phyloP scores from a whole-genome alignment of 1,140 invertebrate species.

The Cyrtorhinus lividipennis region DNA sequence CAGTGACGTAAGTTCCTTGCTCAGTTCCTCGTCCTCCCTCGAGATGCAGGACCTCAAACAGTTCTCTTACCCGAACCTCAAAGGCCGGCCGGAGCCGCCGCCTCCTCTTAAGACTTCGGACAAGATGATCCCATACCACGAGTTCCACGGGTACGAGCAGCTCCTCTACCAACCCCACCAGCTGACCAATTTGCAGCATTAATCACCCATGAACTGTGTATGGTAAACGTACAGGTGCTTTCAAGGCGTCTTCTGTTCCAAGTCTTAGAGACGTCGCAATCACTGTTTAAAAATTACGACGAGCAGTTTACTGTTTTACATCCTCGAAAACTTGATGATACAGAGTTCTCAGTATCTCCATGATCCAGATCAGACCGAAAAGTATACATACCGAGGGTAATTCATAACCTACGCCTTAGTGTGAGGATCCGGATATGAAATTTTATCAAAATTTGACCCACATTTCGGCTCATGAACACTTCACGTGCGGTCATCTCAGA shows the following conservation, averaged over 20 bases:
- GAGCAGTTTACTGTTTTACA: no score
- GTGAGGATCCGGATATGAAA: no score
- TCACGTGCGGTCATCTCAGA: no score
- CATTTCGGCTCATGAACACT: no score
- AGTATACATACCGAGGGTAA: not conserved
- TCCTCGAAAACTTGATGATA: no score
- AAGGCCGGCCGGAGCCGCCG: not conserved
- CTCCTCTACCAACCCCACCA: constrained; percentile 10
- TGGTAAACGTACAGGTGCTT: not conserved
- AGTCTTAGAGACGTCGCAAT: no score
- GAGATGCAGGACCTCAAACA: constrained; percentile 19
- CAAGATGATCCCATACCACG: constrained; percentile 4
- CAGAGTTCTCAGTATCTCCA: not conserved
- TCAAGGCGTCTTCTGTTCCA: not conserved
- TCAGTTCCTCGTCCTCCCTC: constrained; percentile 19
- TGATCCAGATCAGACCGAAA: not conserved
- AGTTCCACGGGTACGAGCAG: constrained; percentile 19
- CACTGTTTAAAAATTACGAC: no score
- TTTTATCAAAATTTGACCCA: no score
- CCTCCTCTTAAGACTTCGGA: constrained; percentile 1
- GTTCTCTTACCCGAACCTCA: constrained; percentile 15
- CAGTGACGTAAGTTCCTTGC: constrained; percentile 20
- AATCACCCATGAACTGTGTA: no score
- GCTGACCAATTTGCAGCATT: not conserved
- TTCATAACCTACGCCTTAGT: no score